These are phyloP conservation scores for Ochropacha duplaris DNA, from an alignment of 2,888 invertebrate species.

Conservation along the genomic window DNA sequence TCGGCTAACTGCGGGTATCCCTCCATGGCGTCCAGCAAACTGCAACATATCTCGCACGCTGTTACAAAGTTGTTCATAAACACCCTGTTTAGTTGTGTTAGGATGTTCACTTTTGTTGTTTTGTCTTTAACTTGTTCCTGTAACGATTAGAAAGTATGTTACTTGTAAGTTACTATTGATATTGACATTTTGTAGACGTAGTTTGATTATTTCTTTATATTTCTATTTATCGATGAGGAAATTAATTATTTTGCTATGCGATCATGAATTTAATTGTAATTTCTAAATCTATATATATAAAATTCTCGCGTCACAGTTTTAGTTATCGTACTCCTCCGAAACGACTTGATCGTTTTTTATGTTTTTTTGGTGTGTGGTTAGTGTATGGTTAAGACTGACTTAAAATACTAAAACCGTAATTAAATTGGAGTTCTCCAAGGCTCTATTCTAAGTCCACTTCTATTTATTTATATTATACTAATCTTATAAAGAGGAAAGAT, in stretches of 20 bases:
- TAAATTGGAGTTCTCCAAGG: background rate
- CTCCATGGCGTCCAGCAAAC: constrained; percentile 35
- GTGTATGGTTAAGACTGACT: too few species aligned
- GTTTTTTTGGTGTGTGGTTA: too few species aligned
- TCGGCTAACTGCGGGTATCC: constrained; percentile 48
- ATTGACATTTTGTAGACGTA: constrained; percentile 71
- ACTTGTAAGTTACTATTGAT: constrained; percentile 38
- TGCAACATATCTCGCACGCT: constrained; percentile 56
- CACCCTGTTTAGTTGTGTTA: constrained; percentile 32
- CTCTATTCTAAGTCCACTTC: background rate
- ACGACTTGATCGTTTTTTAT: too few species aligned
- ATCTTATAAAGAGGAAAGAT: too few species aligned
- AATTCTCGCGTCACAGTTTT: too few species aligned
- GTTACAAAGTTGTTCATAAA: constrained; percentile 25
- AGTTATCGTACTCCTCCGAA: too few species aligned
- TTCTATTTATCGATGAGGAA: constrained; percentile 87
- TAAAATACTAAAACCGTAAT: background rate
- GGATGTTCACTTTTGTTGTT: constrained; percentile 25
- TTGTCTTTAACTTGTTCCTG: constrained; percentile 48
- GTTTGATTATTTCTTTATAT: constrained; percentile 74
- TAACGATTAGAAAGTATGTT: constrained; percentile 8
- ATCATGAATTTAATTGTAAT: background rate
- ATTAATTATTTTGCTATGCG: constrained; percentile 78
- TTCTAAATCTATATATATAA: too few species aligned
- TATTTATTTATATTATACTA: too few species aligned